Base-by-base conservation (phyloP, 2,888 invertebrate genomes). In the Catocala fraxini region DNA sequence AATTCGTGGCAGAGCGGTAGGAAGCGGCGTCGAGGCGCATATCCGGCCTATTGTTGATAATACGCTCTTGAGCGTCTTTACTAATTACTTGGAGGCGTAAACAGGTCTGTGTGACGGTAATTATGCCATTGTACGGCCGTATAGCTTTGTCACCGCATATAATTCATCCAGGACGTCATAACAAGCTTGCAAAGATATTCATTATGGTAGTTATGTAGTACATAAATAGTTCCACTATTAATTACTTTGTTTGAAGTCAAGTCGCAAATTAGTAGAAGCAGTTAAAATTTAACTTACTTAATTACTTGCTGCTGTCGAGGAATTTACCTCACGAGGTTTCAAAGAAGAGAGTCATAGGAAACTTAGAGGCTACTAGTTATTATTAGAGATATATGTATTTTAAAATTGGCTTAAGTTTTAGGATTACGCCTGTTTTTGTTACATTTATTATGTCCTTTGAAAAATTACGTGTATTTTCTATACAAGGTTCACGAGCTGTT, bases 21-120 rank as follows among this genome's bases (percentile, higher is more conserved):
- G 91, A 91, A 91, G 85, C 80, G 87, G 88, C 87, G 86, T 86
- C 86, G 82, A 85, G 86, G 86, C 91, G 88, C 81, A 84, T 86
- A 87, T 91, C 91, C 91, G 86, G 85, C 76, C 80, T 68, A 85
- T 87, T 86, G 81, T 85, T 79, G 76, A 75, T 81, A 82, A 82
- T 81, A 84, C 80, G 80, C 81, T 79, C 83, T 86, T 82, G 75
- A 82, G 80, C 81, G 83, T 85, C 84, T 84, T 82, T 78, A 82
- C 81, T 84, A 86, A 88, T 88, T 88, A 85, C 82, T 70, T 70
- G 79, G 77, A 80, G 79, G 82, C 81, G 82, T 86, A 81, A 86
- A 85, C 85, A 87, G 87, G 84, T 85, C 63, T 81, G 77, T 80
- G 79, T 73, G 77, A 79, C 74, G 74, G 75, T 71, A 76, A 73